A percentile compares a stretch with the other conserved stretches of the same genome.
Conservation (phyloP, 2,888 invertebrate genomes). For the Cerastis leucographa region DNA sequence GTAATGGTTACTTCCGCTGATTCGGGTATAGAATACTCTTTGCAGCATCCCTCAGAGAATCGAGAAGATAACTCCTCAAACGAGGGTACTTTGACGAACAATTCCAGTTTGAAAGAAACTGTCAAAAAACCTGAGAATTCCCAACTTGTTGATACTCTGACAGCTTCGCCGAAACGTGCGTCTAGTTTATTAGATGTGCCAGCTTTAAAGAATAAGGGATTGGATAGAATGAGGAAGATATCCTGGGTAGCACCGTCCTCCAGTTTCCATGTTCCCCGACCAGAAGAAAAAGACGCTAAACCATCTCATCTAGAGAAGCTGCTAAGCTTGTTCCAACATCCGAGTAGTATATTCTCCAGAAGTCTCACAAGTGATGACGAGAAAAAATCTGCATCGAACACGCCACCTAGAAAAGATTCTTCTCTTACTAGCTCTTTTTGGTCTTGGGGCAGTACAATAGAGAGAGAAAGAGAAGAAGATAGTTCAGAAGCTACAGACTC, state of each 20-base stretch:
- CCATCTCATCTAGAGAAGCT: conserved; percentile 92
- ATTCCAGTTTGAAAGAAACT: conserved; percentile 84
- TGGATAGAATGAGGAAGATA: conserved; percentile 90
- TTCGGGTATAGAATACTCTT: conserved; percentile 87
- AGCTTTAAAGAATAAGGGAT: conserved; percentile 83
- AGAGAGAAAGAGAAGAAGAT: conserved; percentile 83
- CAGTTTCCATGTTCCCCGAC: conserved; percentile 83
- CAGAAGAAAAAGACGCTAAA: conserved; percentile 84
- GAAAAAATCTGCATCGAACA: conserved; percentile 82
- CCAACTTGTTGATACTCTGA: conserved; percentile 77
- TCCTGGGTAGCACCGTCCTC: conserved; percentile 91
- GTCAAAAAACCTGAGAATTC: conserved; percentile 73
- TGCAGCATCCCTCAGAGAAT: conserved; percentile 83
- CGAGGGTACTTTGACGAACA: conserved; percentile 88
- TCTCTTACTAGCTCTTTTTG: conserved; percentile 86
- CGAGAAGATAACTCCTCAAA: conserved; percentile 87
- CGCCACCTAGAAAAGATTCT: conserved; percentile 87
- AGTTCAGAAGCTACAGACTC: conserved; percentile 86
- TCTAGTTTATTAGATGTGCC: conserved; percentile 87
- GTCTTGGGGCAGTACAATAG: conserved; percentile 86
- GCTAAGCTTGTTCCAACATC: conserved; percentile 92
- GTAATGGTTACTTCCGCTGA: conserved; percentile 87
- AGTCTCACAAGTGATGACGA: conserved; percentile 82
- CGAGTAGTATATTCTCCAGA: conserved; percentile 91
- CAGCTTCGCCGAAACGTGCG: conserved; percentile 82